These are phyloP conservation scores for Plotosus lineatus DNA, from an alignment of 2,113 vertebrate species.

Conservation along the genomic window DNA sequence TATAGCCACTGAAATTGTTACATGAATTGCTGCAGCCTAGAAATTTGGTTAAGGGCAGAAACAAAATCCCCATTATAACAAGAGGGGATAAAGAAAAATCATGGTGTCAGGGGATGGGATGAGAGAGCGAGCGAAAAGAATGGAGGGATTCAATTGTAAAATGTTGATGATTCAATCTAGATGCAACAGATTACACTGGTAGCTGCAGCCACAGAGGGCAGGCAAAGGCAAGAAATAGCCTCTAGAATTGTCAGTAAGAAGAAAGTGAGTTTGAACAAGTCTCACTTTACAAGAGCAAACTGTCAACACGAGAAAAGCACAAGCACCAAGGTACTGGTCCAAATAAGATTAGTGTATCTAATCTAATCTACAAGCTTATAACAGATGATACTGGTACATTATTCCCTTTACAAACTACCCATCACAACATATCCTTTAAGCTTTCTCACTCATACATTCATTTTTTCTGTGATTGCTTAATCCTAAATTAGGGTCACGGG, in stretches of 20 bases:
- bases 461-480: no score
- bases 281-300: conserved; percentile 7
- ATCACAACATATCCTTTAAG: no score
- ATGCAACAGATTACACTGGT: conserved; percentile 25
- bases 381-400: no score
- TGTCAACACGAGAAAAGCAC: conserved; percentile 16
- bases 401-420: no score
- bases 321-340: neutral
- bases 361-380: neutral
- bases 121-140: neutral
- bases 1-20: neutral
- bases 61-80: conserved; percentile 5
- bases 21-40: conserved; percentile 16
- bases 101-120: neutral
- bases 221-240: conserved; percentile 25
- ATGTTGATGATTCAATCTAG: conserved; percentile 43
- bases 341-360: neutral
- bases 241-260: conserved; percentile 36
- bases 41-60: neutral
- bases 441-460: no score
- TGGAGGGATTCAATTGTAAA: conserved; percentile 25
- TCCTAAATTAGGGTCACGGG: no score
- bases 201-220: conserved; percentile 3
- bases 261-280: conserved; percentile 17
- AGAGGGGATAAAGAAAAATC: neutral